phyloP scores from a whole-genome alignment of 2,797 vertebrate genomes.

The Trichosurus vulpecula region DNA sequence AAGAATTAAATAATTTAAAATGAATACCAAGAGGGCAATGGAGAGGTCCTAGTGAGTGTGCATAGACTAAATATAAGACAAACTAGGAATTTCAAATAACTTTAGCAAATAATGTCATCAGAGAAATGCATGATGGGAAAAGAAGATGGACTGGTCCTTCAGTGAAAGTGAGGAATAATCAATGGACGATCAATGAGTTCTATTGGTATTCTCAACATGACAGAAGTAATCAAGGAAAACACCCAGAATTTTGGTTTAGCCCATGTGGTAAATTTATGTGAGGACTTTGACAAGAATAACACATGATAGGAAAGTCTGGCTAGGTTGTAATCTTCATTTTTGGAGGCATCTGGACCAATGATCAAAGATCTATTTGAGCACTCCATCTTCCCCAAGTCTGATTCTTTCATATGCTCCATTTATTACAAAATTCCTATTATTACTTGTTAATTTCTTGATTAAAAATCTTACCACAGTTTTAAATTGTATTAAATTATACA shows the following conservation, averaged over 20 bases:
- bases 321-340: not conserved
- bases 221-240: not conserved
- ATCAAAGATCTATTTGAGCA: not conserved
- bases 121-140: not conserved
- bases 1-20: not conserved
- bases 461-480: not conserved
- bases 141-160: not conserved
- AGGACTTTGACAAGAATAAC: not conserved
- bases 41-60: not conserved
- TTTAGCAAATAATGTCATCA: not conserved
- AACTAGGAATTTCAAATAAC: not conserved
- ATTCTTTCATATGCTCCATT: not conserved
- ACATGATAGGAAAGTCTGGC: not conserved
- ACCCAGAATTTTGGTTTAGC: not conserved
- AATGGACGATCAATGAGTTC: not conserved
- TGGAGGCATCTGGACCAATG: not conserved
- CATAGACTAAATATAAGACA: not conserved
- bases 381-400: not conserved
- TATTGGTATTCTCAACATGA: not conserved
- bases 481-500: not conserved
- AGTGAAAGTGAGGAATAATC: not conserved
- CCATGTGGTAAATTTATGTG: not conserved
- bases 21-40: not conserved
- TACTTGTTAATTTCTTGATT: not conserved
- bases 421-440: not conserved